A percentile compares a stretch with the other conserved stretches of the same genome.
phyloP scores from a whole-genome alignment of 2,888 invertebrate species.

The Phengaris alcon region DNA sequence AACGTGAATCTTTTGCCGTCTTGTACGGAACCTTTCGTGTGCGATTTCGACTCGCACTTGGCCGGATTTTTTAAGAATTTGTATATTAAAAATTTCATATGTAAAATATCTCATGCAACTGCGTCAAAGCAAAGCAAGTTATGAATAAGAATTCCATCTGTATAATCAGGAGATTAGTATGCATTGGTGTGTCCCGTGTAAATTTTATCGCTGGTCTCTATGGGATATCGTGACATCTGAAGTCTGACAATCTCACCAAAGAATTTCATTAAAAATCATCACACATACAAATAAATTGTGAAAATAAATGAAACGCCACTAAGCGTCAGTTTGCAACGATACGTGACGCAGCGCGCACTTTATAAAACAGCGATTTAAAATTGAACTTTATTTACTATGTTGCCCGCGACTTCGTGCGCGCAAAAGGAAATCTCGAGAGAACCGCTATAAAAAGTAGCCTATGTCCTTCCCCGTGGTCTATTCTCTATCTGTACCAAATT shows the following conservation, averaged over 20 bases:
- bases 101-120: not conserved
- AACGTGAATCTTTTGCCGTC: too few species aligned
- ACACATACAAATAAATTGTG: not conserved
- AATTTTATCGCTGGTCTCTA: not conserved
- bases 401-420: too few species aligned
- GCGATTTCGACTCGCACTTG: too few species aligned
- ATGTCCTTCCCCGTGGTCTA: too few species aligned
- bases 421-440: too few species aligned
- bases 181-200: not conserved
- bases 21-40: too few species aligned
- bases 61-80: too few species aligned
- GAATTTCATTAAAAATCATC: not conserved
- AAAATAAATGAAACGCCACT: not conserved
- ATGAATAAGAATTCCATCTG: not conserved
- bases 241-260: not conserved
- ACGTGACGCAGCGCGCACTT: too few species aligned
- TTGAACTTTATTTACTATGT: too few species aligned
- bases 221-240: not conserved
- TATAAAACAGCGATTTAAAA: too few species aligned
- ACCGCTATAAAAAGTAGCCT: too few species aligned
- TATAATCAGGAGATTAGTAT: conserved; percentile 8
- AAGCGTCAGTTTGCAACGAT: not conserved
- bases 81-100: not conserved
- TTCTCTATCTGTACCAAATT: too few species aligned
- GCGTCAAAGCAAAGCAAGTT: not conserved